These are phyloP conservation scores for Scaptomyza parva DNA, from an alignment of 2,888 invertebrate genomes.

Conservation along the genomic window DNA sequence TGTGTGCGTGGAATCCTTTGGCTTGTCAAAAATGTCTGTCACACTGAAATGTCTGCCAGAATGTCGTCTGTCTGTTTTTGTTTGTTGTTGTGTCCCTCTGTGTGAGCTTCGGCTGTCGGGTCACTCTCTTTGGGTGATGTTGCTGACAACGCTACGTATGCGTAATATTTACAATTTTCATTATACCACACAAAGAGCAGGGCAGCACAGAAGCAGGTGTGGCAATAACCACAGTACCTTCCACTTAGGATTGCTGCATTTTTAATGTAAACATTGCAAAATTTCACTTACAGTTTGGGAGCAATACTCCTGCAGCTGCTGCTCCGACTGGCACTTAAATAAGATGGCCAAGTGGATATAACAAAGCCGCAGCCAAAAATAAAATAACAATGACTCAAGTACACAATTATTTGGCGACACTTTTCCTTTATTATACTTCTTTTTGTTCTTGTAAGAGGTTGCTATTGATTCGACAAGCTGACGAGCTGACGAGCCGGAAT, in stretches of 20 bases:
- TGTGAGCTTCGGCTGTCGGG: slow-evolving; percentile 31
- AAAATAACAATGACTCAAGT: neutral
- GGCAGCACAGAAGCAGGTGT: slow-evolving; percentile 15
- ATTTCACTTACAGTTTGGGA: slow-evolving; percentile 42
- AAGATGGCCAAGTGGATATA: slow-evolving; percentile 6
- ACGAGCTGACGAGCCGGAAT: slow-evolving; percentile 48
- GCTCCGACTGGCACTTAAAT: slow-evolving; percentile 24
- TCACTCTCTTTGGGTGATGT: slow-evolving; percentile 11
- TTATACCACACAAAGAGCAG: neutral
- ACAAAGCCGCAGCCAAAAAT: slow-evolving; percentile 22
- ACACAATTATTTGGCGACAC: slow-evolving; percentile 36
- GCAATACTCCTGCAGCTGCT: slow-evolving; percentile 6
- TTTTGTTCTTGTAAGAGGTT: slow-evolving; percentile 9
- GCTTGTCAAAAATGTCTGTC: slow-evolving; percentile 35
- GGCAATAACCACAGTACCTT: slow-evolving; percentile 43
- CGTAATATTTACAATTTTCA: slow-evolving; percentile 44
- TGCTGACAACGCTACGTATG: slow-evolving; percentile 61
- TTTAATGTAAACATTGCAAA: slow-evolving; percentile 61
- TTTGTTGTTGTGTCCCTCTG: neutral
- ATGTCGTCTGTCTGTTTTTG: slow-evolving; percentile 2
- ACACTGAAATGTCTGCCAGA: slow-evolving; percentile 5
- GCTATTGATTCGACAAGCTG: slow-evolving; percentile 53
- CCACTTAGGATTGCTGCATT: slow-evolving; percentile 66
- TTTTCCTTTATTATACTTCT: slow-evolving; percentile 15
- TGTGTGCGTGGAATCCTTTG: slow-evolving; percentile 48